Base-by-base conservation (phyloP, 2,888 invertebrate species). In the Protula sp. region DNA sequence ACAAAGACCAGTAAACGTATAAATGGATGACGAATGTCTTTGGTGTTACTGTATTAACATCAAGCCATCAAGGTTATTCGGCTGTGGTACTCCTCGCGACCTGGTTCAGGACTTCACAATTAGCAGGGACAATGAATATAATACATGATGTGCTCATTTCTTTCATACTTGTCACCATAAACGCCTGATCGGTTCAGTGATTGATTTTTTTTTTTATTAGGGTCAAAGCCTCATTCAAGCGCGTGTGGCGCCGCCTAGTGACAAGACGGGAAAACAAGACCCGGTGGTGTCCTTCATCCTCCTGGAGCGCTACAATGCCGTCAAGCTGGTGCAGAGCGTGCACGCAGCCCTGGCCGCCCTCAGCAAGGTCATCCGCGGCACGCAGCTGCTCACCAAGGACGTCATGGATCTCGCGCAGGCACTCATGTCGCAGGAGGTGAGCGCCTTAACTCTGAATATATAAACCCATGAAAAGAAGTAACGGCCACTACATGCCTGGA, bases 231-330 rank as follows among this genome's bases (percentile, higher is more conserved):
- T 80, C 59, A 78, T 80, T 58, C 78, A 80, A 68, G 66, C 71
- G 54, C 78, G 76, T 65, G 70, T 78, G 27, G 65, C 74, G 14
- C 70, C 75, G 9, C 78, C 79, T n/a, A 67, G 65, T 45, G 76
- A 72, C 67, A 78, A 74, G 57, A 65, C 74, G 5, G 74, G 73
- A 31, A 70, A 72, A 14, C 78, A 77, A 38, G 72, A 78, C 5
- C 87, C 88, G 0, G 73, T 89, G 3, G 79, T 83, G 38, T 83
- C 84, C 3, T 89, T 89, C 75, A 81, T 90, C 22, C 69, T 75
- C 2, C 84, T 88, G 65, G 90, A 91, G 76, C 83, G 85, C 60
- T 83, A 80, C 61, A 84, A 85, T 63, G 86, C 86, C 0, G 77
- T 86, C n/a, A 79, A 76, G 54, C 78, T 88, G 50, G 83, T 89